A percentile compares a stretch with the other conserved stretches of the same genome.
Conservation (phyloP, 2,113 vertebrate species). For the Indri indri region DNA sequence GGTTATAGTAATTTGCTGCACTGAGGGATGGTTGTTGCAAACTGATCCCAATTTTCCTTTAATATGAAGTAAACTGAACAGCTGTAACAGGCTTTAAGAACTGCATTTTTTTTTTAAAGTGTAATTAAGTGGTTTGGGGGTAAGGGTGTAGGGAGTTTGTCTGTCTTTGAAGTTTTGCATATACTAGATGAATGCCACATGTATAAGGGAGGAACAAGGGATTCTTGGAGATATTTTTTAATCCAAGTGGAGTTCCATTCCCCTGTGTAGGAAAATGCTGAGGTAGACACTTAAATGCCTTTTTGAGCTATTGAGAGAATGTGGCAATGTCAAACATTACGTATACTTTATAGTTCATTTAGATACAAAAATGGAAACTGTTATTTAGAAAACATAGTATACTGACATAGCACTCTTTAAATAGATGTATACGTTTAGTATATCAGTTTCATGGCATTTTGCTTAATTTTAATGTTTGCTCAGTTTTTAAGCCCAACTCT, state of each 20-base stretch:
- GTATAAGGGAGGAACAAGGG: constrained; percentile 4
- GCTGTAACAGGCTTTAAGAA: neutral
- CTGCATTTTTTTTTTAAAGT: neutral
- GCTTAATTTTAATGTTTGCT: neutral
- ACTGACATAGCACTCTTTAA: neutral
- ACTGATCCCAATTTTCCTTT: neutral
- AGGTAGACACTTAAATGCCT: neutral
- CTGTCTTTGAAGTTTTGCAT: constrained; percentile 55
- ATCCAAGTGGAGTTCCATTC: neutral
- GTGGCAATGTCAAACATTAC: neutral
- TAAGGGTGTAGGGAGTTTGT: neutral
- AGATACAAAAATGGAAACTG: neutral
- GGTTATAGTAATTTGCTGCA: constrained; percentile 13
- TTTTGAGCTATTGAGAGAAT: constrained; percentile 1
- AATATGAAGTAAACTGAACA: neutral
- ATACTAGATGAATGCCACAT: constrained; percentile 52
- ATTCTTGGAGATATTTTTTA: constrained; percentile 23
- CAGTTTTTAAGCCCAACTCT: neutral
- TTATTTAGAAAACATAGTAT: neutral
- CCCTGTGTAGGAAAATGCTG: constrained; percentile 22
- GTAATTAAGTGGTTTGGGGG: constrained; percentile 37
- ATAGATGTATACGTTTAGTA: neutral
- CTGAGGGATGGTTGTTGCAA: neutral
- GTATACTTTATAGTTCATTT: neutral
- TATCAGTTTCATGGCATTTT: constrained; percentile 23